Evolutionary conservation across 2,888 invertebrate genomes (phyloP), one percentile per base, ranked within the genome.

Genomic region (Pseudeuparius sepicola): DNA sequence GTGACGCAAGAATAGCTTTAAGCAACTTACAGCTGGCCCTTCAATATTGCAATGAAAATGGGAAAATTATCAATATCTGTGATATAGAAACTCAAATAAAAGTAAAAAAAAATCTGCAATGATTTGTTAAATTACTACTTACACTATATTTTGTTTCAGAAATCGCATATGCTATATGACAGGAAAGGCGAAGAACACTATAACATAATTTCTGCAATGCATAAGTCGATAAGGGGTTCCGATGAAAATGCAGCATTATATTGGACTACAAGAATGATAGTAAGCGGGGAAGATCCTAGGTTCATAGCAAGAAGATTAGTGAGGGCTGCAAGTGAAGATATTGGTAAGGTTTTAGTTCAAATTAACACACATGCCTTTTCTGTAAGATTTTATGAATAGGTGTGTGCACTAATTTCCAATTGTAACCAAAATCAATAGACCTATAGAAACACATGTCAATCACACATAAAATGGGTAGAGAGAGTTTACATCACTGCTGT

Each of bases 181-280:
- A 70, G 72, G 35, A 70, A 73, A 56, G 86, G 87, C 5, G 86
- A 87, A 31, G 82, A 86, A 53, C 86, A 87, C 60, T 87, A 85
- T 59, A 82, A 86, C 56, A 73, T 75, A 23, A 77, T 84, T 48
- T 87, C 86, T 2, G 87, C 87, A 1, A 63, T 87, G 45, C 86
- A 86, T 52, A 87, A 88, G 60, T 81, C 85, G 0, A 77, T 88
- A 31, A 68, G 87, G 45, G 85, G 85, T 1, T 75, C 82, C 11
- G 81, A 85, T 56, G 79, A 75, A 41, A 83, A 80, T 59, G 87
- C 85, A 2, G 75, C 87, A 9, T 59, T 88, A 23, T 87, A 87
- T 55, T 88, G 86, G 86, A 67, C 82, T 2, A 74, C 82, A 2
- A 68, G 87, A 40, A 86, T 86, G 70, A 61, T 87, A 45, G 68